Evolutionary conservation across 1,140 invertebrate genomes (phyloP).

Genomic region (Orchesella cincta): DNA sequence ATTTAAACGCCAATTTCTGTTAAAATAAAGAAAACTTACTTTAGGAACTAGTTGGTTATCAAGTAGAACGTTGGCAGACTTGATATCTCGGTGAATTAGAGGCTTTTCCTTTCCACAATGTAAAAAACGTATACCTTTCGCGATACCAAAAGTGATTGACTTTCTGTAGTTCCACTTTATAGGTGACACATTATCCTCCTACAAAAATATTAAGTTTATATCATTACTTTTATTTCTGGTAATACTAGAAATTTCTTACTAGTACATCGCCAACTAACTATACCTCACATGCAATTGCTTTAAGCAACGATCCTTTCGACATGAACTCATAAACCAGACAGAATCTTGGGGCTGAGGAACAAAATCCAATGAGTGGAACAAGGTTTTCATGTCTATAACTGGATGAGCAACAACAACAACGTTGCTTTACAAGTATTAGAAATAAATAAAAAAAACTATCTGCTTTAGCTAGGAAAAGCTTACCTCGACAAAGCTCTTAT

Average conservation of each 20-base stretch:
- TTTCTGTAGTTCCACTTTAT: slow-evolving; percentile 61
- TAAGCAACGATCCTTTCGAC: slow-evolving; percentile 67
- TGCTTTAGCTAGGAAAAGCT: slow-evolving; percentile 40
- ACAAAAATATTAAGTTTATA: neutral
- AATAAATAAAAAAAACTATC: neutral
- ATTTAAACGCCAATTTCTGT: too few species aligned
- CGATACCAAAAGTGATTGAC: slow-evolving; percentile 64
- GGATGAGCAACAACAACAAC: slow-evolving; percentile 43
- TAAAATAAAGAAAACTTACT: slow-evolving; percentile 56
- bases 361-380: slow-evolving; percentile 67
- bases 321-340: slow-evolving; percentile 73
- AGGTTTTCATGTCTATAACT: slow-evolving; percentile 69
- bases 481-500: slow-evolving; percentile 58
- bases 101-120: slow-evolving; percentile 62
- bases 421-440: slow-evolving; percentile 25
- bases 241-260: neutral
- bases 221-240: neutral
- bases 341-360: slow-evolving; percentile 53
- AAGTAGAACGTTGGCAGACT: slow-evolving; percentile 74
- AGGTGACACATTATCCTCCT: slow-evolving; percentile 52
- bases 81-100: slow-evolving; percentile 73
- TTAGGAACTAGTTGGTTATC: slow-evolving; percentile 66
- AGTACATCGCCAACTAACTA: neutral
- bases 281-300: slow-evolving; percentile 60
- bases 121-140: slow-evolving; percentile 65